Evolutionary conservation across 2,113 vertebrate genomes (phyloP), one percentile per base, ranked within the genome.

Genomic region (Dicentrarchus labrax): DNA sequence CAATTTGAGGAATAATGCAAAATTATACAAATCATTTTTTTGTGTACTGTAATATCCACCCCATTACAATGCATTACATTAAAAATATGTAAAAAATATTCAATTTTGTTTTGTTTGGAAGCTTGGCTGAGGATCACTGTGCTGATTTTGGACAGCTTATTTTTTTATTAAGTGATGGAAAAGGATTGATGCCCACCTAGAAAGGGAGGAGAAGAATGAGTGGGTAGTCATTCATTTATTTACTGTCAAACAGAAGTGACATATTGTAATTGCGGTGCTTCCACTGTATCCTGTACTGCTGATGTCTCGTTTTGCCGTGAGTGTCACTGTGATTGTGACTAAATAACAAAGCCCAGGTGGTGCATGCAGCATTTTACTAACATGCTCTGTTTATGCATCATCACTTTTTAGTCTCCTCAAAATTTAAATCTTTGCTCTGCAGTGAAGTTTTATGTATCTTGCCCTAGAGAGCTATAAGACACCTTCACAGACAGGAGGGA

Each of bases 311-410:
- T 69, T 78, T 76, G 56, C 86, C 4, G 6, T 36, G 69, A 69
- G 70, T 59, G 57, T 76, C 78, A 24, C 60, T 72, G 66, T 68
- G 70, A 76, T 66, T 85, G 62, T 70, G 64, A 72, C 76, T 84
- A 61, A 83, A 83, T 75, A 78, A 77, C 60, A 80, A 72, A 57
- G 48, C 72, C 53, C 83, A 86, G 80, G 45, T 88, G 83, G 59
- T 39, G 53, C 65, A 82, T 60, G 51, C 61, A 67, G 61, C 30
- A 12, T 64, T 88, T 88, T 86, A 75, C 12, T 50, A 88, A 81
- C 76, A 56, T 87, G 22, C 15, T 11, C 77, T 78, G 80, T 89
- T 85, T 90, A 86, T 86, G 86, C 84, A 76, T 84, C 88, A 78
- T 89, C 80, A 86, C 77, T 88, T 89, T 89, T 80, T 68, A 71